Percentiles rank a stretch among this genome's conserved stretches.
Conservation (phyloP, 2,113 vertebrate genomes). For the Motacilla tschutschensis region DNA sequence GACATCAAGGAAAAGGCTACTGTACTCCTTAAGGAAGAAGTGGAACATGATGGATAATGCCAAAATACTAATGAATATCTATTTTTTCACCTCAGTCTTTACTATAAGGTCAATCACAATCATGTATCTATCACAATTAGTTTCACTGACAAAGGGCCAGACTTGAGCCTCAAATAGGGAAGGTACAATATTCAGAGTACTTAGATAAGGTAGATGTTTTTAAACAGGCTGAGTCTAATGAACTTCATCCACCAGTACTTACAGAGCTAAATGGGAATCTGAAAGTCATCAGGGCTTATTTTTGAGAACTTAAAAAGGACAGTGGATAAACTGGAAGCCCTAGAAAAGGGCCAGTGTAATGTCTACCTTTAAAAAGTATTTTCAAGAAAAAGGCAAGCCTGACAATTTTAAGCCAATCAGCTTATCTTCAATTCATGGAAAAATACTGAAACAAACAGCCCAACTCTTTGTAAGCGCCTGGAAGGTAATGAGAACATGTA, state of each 20-base stretch:
- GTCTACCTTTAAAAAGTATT: background rate
- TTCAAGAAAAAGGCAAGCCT: background rate
- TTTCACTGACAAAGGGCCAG: background rate
- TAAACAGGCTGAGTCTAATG: background rate
- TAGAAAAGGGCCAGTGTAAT: background rate
- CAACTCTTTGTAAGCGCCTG: background rate
- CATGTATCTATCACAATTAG: background rate
- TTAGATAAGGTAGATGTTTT: background rate
- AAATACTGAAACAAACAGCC: slow-evolving; percentile 19
- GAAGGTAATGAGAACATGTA: slow-evolving; percentile 20
- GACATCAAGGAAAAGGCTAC: background rate
- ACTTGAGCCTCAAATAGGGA: background rate
- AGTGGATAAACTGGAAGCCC: background rate
- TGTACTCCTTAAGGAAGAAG: background rate
- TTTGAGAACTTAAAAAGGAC: background rate
- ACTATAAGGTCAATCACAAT: background rate
- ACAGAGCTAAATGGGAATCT: background rate
- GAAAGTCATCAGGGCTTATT: background rate
- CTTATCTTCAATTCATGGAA: background rate
- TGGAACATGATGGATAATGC: background rate
- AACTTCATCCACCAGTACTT: background rate
- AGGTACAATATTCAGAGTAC: background rate
- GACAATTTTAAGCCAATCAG: background rate
- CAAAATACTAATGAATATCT: background rate
- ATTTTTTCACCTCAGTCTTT: background rate